Base-by-base conservation (phyloP, 2,113 vertebrate genomes). In the Dolichotis patagonum region DNA sequence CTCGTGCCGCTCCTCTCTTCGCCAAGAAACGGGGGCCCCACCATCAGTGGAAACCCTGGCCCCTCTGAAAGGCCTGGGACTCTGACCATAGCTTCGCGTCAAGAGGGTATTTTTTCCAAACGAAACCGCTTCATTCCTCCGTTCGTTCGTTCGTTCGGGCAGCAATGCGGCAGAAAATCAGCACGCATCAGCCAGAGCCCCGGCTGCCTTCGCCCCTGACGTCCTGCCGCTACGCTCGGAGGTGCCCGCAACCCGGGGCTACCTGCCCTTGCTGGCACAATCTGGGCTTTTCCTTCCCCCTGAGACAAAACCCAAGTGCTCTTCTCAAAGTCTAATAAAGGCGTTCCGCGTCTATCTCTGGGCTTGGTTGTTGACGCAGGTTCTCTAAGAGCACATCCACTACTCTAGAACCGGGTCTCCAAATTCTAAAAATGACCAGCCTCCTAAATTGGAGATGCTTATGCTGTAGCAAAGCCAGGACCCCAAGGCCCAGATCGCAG, bases 81-180 rank as follows among this genome's bases (percentile, higher is more conserved):
- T 95, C 58, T 3, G 58, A 84, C n/a, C n/a, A 73, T 49, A 83
- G 92, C 96, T 98, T 97, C 96, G 96, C 65, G 46, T 97, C 96
- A 98, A 96, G 65, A 96, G 96, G 97, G 97, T 97, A 92, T 88
- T 96, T 97, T 93, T 41, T 82, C 88, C 87, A 95, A 96, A 98
- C 96, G 96, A 98, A 97, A 97, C 94, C 49, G 85, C 88, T 88
- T 90, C 92, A 26, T 96, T 96, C 85, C 96, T 97, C 93, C 62
- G 84, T 96, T 96, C 81, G 96, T 97, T 95, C 67, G 85, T 77
- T 95, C 58, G 90, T 96, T 96, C 19, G 49, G 65, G 81, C 88
- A 94, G 82, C 82, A 6, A 30, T 38, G 46, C 71, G n/a, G 28
- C 92, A 41, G 69, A 82, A 77, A 90, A 96, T 85, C 92, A 58